A percentile compares a stretch with the other conserved stretches of the same genome.
phyloP scores from a whole-genome alignment of 2,797 vertebrate genomes.

The Gymnopithys bicolor region DNA sequence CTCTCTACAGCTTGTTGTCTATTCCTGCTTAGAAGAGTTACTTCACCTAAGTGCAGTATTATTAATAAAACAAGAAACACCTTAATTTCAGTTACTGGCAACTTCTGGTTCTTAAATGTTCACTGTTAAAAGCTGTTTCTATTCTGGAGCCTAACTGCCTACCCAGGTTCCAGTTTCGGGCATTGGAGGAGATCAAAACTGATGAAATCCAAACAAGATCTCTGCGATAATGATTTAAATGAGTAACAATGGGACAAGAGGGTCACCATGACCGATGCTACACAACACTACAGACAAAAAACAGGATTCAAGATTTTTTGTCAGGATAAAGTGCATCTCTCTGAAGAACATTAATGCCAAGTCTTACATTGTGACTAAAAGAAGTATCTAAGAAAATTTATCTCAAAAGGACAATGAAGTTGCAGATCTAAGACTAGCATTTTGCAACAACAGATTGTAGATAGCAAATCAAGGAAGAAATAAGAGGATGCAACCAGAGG shows the following conservation, averaged over 20 bases:
- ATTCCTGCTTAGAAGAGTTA: background rate
- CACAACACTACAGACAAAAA: background rate
- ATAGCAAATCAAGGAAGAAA: background rate
- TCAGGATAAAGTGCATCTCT: background rate
- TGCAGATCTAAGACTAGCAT: background rate
- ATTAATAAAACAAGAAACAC: background rate
- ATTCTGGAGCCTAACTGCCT: background rate
- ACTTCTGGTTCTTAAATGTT: background rate
- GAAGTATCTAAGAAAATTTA: background rate
- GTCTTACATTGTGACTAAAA: background rate
- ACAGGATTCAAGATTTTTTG: background rate
- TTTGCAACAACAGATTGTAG: background rate
- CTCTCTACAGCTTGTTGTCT: background rate
- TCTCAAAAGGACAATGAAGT: background rate
- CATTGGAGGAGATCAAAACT: background rate
- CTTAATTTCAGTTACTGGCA: background rate
- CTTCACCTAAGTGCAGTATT: background rate
- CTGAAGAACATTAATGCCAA: background rate
- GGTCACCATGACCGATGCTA: background rate
- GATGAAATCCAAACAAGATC: background rate
- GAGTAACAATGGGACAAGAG: fast-evolving
- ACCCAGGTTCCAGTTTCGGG: background rate
- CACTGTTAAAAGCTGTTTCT: background rate
- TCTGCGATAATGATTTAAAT: background rate
- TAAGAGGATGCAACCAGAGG: background rate